A percentile compares a stretch with the other conserved stretches of the same genome.
Conservation (phyloP, 1,140 invertebrate genomes). For the Psilanteris sp. region DNA sequence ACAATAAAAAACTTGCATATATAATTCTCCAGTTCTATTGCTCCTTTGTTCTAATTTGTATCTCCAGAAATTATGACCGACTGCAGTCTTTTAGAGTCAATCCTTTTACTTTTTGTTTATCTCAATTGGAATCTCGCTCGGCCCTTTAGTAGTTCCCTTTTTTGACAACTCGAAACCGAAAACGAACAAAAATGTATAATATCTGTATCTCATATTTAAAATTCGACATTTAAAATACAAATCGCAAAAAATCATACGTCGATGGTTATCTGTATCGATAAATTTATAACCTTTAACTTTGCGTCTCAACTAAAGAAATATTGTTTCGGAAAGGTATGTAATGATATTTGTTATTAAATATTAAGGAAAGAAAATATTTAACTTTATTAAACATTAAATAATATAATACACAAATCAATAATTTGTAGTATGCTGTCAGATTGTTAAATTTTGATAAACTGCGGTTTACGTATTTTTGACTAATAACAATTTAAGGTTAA, state of each 20-base stretch:
- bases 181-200: slow-evolving; percentile 30
- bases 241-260: slow-evolving; percentile 20
- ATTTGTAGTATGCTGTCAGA: too few relatives aligned
- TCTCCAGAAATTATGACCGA: slow-evolving; percentile 37
- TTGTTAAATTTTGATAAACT: too few relatives aligned
- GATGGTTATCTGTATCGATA: slow-evolving; percentile 30
- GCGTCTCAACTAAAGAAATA: not conserved
- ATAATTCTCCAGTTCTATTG: slow-evolving; percentile 16
- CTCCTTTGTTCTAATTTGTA: slow-evolving; percentile 54
- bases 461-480: too few relatives aligned
- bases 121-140: slow-evolving; percentile 30
- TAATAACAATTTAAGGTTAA: too few relatives aligned
- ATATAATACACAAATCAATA: too few relatives aligned
- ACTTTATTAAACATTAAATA: too few relatives aligned
- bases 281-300: slow-evolving; percentile 14
- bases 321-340: not conserved
- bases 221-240: slow-evolving; percentile 33
- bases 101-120: slow-evolving; percentile 44
- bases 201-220: slow-evolving; percentile 51
- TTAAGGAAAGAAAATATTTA: too few relatives aligned
- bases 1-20: slow-evolving; percentile 2
- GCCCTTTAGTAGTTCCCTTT: slow-evolving; percentile 35
- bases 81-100: slow-evolving; percentile 14
- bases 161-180: slow-evolving; percentile 32
- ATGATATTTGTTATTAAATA: too few relatives aligned